These are phyloP conservation scores for Polypedilum pembai DNA, from an alignment of 1,140 invertebrate species.

Conservation along the genomic window DNA sequence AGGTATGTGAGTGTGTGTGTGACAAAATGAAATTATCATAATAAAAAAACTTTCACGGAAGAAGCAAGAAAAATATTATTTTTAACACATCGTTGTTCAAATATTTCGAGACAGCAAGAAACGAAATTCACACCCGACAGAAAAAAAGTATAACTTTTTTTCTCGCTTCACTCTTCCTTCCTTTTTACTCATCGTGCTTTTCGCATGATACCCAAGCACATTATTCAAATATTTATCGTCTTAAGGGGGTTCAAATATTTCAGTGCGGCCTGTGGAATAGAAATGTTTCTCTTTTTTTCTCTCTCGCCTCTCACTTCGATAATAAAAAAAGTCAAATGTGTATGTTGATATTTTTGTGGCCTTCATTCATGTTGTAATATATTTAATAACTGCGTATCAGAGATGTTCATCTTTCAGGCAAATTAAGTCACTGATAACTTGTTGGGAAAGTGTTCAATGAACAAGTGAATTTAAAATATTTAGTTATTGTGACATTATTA, in stretches of 20 bases:
- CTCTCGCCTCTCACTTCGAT: neutral
- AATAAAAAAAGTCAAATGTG: neutral
- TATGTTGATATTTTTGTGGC: neutral
- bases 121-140: neutral
- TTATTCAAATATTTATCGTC: slow-evolving; percentile 12
- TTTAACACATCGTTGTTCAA: slow-evolving; percentile 3
- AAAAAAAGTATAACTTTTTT: no score
- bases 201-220: slow-evolving; percentile 10
- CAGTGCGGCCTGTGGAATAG: no score
- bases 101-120: neutral
- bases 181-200: neutral
- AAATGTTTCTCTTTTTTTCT: neutral
- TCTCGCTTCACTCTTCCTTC: neutral
- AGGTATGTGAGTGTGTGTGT: no score
- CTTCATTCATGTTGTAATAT: neutral
- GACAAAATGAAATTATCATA: slow-evolving; percentile 4
- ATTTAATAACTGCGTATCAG: neutral
- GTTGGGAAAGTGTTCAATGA: no score
- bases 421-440: neutral
- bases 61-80: neutral
- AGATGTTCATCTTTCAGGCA: neutral
- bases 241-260: slow-evolving; percentile 13
- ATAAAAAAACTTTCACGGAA: neutral
- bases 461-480: no score
- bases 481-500: no score